These are phyloP conservation scores for Ptychoptera contaminata DNA, from an alignment of 2,888 invertebrate species.

Conservation along the genomic window DNA sequence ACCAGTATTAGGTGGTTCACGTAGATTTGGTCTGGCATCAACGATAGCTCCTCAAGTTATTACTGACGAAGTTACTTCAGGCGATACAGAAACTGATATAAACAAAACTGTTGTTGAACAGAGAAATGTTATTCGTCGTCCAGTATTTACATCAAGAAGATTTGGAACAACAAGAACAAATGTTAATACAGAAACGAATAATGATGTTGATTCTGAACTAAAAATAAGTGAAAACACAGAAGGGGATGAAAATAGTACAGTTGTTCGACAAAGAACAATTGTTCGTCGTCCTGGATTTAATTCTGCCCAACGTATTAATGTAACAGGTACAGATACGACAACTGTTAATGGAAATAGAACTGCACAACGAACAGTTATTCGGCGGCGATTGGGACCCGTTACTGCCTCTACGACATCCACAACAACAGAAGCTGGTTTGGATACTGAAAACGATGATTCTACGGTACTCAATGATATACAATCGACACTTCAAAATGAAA, in stretches of 20 bases:
- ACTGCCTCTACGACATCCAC: too few relatives aligned
- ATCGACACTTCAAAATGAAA: neutral
- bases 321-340: neutral
- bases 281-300: neutral
- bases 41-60: too few relatives aligned
- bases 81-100: too few relatives aligned
- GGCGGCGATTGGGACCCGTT: too few relatives aligned
- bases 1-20: too few relatives aligned
- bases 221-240: neutral
- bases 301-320: neutral
- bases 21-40: too few relatives aligned
- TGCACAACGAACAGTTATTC: too few relatives aligned
- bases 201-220: neutral
- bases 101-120: too few relatives aligned
- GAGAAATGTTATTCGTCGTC: neutral
- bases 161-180: neutral
- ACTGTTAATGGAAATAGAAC: neutral
- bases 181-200: neutral
- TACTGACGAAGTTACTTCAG: too few relatives aligned
- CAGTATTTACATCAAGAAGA: neutral
- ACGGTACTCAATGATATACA: neutral
- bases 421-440: too few relatives aligned
- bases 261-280: neutral
- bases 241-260: neutral
- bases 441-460: neutral